These are phyloP conservation scores for Atethmia centrago DNA, from an alignment of 2,888 invertebrate genomes.

Conservation along the genomic window DNA sequence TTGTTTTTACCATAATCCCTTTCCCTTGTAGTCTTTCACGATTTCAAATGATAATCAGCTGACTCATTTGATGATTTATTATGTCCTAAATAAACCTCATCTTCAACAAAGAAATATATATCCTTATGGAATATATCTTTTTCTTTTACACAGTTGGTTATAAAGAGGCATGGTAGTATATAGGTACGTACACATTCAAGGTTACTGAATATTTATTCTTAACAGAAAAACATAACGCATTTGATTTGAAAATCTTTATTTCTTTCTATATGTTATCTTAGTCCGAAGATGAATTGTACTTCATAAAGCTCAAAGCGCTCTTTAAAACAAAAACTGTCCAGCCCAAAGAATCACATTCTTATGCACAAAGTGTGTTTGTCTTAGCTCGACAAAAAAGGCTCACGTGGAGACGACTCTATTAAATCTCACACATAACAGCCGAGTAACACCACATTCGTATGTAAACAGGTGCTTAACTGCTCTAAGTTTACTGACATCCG, in stretches of 20 bases:
- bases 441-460: conserved; percentile 80
- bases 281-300: conserved; percentile 4
- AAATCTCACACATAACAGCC: conserved; percentile 81
- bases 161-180: conserved; percentile 10
- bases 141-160: neutral
- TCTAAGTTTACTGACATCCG: conserved; percentile 85
- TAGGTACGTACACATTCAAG: conserved; percentile 28
- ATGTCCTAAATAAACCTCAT: conserved; percentile 32
- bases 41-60: conserved; percentile 15
- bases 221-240: neutral
- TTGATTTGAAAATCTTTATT: conserved; percentile 4
- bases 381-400: conserved; percentile 78
- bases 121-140: neutral
- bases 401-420: conserved; percentile 81
- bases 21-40: conserved; percentile 15
- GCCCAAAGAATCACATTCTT: conserved; percentile 71
- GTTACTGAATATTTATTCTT: conserved; percentile 9
- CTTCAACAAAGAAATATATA: neutral
- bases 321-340: conserved; percentile 45
- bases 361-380: conserved; percentile 75
- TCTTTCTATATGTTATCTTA: neutral
- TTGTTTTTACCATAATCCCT: conserved; percentile 4
- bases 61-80: conserved; percentile 18
- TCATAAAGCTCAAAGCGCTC: conserved; percentile 42
- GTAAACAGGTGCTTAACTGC: conserved; percentile 87